Evolutionary conservation across 2,113 vertebrate genomes (phyloP), one percentile per base, ranked within the genome.

Genomic region (Bostrychus sinensis): DNA sequence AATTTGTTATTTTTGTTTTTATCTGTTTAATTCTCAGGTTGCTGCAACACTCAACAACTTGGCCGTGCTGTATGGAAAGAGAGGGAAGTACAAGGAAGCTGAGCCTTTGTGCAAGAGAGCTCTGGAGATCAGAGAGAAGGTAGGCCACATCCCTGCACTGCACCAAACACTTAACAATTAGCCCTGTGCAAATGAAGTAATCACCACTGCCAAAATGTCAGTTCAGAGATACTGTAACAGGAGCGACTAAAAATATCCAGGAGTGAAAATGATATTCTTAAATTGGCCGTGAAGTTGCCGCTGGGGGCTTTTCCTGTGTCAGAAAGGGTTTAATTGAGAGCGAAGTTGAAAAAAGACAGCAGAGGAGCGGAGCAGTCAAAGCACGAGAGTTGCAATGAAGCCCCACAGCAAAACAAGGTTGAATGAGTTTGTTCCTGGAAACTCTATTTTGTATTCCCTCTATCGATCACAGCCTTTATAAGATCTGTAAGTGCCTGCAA

Each of bases 41-140:
- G 97, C 97, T 16, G 97, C 97, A 3, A 99, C 97, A 0, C 90
- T 98, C 69, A 99, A 99, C 92, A 99, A 98, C 75, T 85, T 98
- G 90, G 97, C 96, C 2, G 97, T 99, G 71, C 92, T 99, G 32
- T 98, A 98, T 0, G 97, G 97, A 65, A 99, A 99, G 88, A 94
- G 97, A 39, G 97, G 97, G 4, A 98, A 98, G 84, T 99, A 99
- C 88, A 96, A 96, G 88, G 97, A 99, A 79, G 97, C 97, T 0
- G 97, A 99, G 80, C 97, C 97, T 0, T 89, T 99, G 71, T 99
- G 97, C 70, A 98, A 98, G 88, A 92, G 97, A 75, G 97, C 97
- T 2, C 88, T 99, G 90, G 97, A 98, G 91, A 99, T 99, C 82
- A 94, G 97, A 80, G 96, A 99, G 87, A 98, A 98, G 96, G 97